phyloP scores from a whole-genome alignment of 1,140 invertebrate species.

The Drosophila hydei region DNA sequence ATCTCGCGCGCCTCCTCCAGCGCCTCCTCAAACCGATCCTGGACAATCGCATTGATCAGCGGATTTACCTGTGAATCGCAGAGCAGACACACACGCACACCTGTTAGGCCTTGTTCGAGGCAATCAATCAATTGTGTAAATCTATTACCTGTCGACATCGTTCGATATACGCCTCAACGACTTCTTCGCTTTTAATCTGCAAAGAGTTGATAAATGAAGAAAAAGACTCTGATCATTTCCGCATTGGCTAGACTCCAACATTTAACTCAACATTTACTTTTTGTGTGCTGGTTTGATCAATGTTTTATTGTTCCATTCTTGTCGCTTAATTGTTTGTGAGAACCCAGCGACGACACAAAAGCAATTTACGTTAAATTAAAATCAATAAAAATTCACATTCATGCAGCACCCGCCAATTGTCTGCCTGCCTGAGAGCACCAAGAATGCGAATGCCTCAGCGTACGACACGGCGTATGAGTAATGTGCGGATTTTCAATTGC shows the following conservation, averaged over 20 bases:
- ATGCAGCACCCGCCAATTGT: slow-evolving; percentile 29
- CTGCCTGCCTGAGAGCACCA: background rate
- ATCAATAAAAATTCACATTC: slow-evolving; percentile 68
- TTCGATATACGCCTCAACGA: slow-evolving; percentile 87
- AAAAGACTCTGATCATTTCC: slow-evolving; percentile 40
- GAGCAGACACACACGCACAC: background rate
- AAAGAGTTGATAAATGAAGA: slow-evolving; percentile 33
- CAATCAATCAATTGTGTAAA: background rate
- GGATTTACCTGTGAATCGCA: slow-evolving; percentile 86
- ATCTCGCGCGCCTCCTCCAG: slow-evolving; percentile 86
- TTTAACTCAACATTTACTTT: background rate
- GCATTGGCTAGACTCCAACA: slow-evolving; percentile 13
- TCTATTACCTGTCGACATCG: slow-evolving; percentile 85
- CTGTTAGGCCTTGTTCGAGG: background rate
- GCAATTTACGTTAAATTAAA: slow-evolving; percentile 77
- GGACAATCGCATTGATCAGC: slow-evolving; percentile 88
- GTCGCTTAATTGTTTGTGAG: slow-evolving; percentile 40
- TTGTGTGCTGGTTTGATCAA: background rate
- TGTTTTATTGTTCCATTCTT: slow-evolving; percentile 21
- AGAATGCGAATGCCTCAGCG: slow-evolving; percentile 10
- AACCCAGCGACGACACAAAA: slow-evolving; percentile 30
- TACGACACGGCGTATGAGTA: slow-evolving; percentile 40
- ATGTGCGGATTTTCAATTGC: slow-evolving; percentile 22
- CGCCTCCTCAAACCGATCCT: slow-evolving; percentile 87
- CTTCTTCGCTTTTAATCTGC: slow-evolving; percentile 86